These are phyloP conservation scores for Leptogaster cylindrica DNA, from an alignment of 2,888 invertebrate genomes.

Conservation along the genomic window DNA sequence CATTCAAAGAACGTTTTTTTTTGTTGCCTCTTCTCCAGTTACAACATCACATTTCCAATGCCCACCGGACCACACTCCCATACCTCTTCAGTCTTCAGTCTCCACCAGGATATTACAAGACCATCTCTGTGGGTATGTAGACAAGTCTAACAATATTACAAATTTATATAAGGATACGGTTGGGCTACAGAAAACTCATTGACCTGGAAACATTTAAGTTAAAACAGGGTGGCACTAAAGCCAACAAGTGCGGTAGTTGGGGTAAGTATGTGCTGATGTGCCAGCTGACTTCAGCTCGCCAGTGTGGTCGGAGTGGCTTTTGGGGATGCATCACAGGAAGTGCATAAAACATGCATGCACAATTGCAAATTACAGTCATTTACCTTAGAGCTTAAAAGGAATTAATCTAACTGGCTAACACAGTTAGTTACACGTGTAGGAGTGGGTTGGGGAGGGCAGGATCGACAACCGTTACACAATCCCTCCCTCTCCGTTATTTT, in stretches of 20 bases:
- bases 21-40: background rate
- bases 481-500: too few species aligned
- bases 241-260: background rate
- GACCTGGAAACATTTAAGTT: conserved; percentile 44
- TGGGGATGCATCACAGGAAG: background rate
- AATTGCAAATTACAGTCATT: conserved; percentile 12
- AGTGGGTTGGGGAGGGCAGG: too few species aligned
- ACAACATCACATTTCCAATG: background rate
- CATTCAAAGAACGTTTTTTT: background rate
- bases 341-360: conserved; percentile 19
- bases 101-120: background rate
- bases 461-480: too few species aligned
- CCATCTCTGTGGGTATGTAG: background rate
- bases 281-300: background rate
- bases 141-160: conserved; percentile 23
- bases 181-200: conserved; percentile 30
- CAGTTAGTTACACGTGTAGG: too few species aligned
- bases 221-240: conserved; percentile 6
- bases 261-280: conserved; percentile 5
- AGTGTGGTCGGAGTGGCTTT: background rate
- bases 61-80: background rate
- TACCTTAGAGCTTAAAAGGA: conserved; percentile 2
- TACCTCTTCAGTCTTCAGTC: background rate
- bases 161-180: conserved; percentile 6
- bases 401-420: conserved; percentile 18